Base-by-base conservation (phyloP, 2,797 vertebrate genomes). In the Channa striata region DNA sequence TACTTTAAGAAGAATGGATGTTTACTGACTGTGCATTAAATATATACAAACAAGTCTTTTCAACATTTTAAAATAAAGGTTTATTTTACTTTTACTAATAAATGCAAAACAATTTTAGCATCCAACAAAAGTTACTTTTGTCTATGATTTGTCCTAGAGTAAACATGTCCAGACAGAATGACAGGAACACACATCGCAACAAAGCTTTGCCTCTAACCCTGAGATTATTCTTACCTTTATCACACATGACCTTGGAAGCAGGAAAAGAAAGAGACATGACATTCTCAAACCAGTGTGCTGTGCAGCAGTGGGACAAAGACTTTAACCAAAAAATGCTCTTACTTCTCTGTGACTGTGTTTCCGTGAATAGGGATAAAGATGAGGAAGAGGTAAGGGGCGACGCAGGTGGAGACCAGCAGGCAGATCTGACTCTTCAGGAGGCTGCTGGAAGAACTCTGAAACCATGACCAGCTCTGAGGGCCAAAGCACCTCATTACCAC, bases 311-410 rank as follows among this genome's bases (percentile, higher is more conserved):
- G 12, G 14, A 44, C 11, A 20, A 58, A 7, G 21, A 48, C 0
- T 6, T 6, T 0, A 33, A 20, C 46, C 11, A 60, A 34, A 40
- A 42, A 42, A 16, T 3, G 16, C 25, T 85, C 95, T 95, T 88
- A 97, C 97, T 93, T 96, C 66, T 92, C 90, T 16, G 95, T 93
- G 67, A 95, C 75, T 50, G 85, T 67, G 80, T 94, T 91, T 74
- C 94, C 95, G 0, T 95, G 88, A 33, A 97, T 80, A 1, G 96
- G 97, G 81, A 98, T 91, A 83, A 97, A 96, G 77, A 95, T 92
- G 0, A 93, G 94, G 89, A 98, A 98, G 71, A 98, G 94, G 77
- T 96, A 97, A 0, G 96, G 96, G 17, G 95, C 94, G 1, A 98
- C 72, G 51, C 97, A 98, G 68, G 95, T 96, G 70, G 96, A 97